Evolutionary conservation across 2,797 vertebrate genomes (phyloP).

Genomic region (Neomorphus geoffroyi): DNA sequence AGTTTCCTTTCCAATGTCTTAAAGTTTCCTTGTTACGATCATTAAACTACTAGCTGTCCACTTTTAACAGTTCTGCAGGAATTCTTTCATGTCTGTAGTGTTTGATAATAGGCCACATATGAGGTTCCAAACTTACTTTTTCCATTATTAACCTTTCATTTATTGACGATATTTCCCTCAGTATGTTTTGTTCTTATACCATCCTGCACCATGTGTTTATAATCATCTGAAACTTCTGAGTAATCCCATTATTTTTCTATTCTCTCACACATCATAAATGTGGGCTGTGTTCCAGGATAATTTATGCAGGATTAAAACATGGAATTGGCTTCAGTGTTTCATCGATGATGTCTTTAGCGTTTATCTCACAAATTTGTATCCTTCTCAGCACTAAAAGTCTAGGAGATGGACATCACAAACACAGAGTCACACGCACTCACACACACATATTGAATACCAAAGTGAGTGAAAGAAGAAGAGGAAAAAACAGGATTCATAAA

Average conservation of each 20-base stretch:
- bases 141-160: slow-evolving; percentile 49
- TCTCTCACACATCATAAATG: slow-evolving; percentile 58
- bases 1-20: slow-evolving; percentile 48
- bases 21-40: slow-evolving; percentile 47
- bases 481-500: not conserved
- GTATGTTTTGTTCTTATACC: slow-evolving; percentile 32
- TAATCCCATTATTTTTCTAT: slow-evolving; percentile 62
- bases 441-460: not conserved
- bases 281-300: slow-evolving; percentile 48
- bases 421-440: slow-evolving; percentile 1
- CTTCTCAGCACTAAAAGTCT: slow-evolving; percentile 20
- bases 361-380: slow-evolving; percentile 49
- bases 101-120: slow-evolving; percentile 55
- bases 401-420: slow-evolving; percentile 9
- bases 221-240: slow-evolving; percentile 63
- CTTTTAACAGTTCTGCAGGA: slow-evolving; percentile 46
- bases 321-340: slow-evolving; percentile 58
- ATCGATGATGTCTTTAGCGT: slow-evolving; percentile 54
- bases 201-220: slow-evolving; percentile 70
- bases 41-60: slow-evolving; percentile 47
- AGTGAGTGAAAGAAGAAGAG: slow-evolving; percentile 18
- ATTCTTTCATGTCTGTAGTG: slow-evolving; percentile 60
- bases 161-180: slow-evolving; percentile 45
- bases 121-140: slow-evolving; percentile 35
- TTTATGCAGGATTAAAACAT: slow-evolving; percentile 57